Conservation (phyloP, 1,140 invertebrate species). For the Drosophila paulistorum region DNA sequence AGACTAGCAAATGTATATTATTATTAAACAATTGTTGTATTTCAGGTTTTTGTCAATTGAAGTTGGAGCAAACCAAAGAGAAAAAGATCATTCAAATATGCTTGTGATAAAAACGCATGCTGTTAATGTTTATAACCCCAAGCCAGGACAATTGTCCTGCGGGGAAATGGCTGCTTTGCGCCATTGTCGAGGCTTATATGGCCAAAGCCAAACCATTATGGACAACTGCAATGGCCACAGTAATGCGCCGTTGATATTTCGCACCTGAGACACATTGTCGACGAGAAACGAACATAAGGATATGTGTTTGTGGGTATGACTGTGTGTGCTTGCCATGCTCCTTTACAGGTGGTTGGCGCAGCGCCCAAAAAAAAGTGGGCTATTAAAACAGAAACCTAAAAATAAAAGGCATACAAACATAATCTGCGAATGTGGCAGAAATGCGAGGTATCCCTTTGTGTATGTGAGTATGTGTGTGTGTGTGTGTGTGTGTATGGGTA, state of each 20-base stretch:
- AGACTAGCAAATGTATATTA: neutral
- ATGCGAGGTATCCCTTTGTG: neutral
- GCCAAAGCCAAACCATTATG: slow-evolving; percentile 65
- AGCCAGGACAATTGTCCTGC: slow-evolving; percentile 65
- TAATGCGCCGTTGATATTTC: slow-evolving; percentile 75
- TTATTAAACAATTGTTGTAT: slow-evolving; percentile 11
- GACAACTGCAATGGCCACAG: slow-evolving; percentile 77
- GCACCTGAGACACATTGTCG: slow-evolving; percentile 68
- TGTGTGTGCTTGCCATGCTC: slow-evolving; percentile 5
- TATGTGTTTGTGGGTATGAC: neutral
- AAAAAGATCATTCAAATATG: slow-evolving; percentile 13
- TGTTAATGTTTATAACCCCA: slow-evolving; percentile 60
- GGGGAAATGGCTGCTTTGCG: slow-evolving; percentile 36
- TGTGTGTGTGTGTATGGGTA: neutral
- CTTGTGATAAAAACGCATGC: slow-evolving; percentile 59
- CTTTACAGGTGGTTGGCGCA: slow-evolving; percentile 70
- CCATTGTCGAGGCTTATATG: slow-evolving; percentile 56
- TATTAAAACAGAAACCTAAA: slow-evolving; percentile 55
- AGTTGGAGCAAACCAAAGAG: neutral
- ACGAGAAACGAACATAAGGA: slow-evolving; percentile 11
- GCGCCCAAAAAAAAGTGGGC: slow-evolving; percentile 58
- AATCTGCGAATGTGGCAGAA: slow-evolving; percentile 19
- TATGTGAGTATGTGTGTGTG: neutral
- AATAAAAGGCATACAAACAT: slow-evolving; percentile 26
- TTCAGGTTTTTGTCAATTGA: neutral